Conservation (phyloP, 2,888 invertebrate species). For the Drosophila nigricruria region DNA sequence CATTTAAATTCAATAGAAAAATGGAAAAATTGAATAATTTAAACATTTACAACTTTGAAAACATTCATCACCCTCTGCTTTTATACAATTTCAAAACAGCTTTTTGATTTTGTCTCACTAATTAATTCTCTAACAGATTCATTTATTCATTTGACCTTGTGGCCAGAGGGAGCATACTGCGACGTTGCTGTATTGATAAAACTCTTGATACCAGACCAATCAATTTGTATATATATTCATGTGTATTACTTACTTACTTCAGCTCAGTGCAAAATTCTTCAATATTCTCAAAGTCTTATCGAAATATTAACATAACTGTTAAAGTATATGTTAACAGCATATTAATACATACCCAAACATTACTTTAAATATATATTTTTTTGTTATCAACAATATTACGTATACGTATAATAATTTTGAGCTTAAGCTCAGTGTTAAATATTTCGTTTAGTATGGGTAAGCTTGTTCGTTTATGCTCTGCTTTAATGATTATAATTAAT, state of each 20-base stretch:
- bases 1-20: too few species aligned
- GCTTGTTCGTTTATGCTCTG: not conserved
- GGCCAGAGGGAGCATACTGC: not conserved
- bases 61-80: not conserved
- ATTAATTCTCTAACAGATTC: not conserved
- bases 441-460: not conserved
- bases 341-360: too few species aligned
- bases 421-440: not conserved
- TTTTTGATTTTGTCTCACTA: not conserved
- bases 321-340: too few species aligned
- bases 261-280: too few species aligned
- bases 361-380: not conserved
- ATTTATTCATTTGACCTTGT: not conserved
- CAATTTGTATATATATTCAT: too few species aligned
- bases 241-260: too few species aligned
- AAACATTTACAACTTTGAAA: not conserved
- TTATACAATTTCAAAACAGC: not conserved
- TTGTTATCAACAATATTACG: not conserved
- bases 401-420: not conserved
- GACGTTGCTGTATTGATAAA: not conserved
- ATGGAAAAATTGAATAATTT: not conserved
- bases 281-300: too few species aligned
- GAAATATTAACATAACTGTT: too few species aligned
- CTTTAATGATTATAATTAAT: slow-evolving; percentile 39
- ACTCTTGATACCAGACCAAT: not conserved